A percentile compares a stretch with the other conserved stretches of the same genome.
phyloP scores from a whole-genome alignment of 1,140 invertebrate species.

The Battus philenor region DNA sequence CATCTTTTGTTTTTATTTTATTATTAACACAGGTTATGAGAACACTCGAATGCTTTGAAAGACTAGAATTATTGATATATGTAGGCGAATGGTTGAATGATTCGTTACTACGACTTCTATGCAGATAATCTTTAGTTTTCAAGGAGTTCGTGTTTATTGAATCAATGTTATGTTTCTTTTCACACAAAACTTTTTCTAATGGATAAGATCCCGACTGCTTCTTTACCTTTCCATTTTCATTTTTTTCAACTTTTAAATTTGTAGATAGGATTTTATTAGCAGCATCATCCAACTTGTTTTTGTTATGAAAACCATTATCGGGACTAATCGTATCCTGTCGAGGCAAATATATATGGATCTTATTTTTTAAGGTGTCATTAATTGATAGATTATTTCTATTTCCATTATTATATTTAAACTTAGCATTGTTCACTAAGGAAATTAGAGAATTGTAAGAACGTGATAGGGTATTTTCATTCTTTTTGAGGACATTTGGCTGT shows the following conservation, averaged over 20 bases:
- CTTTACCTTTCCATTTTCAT: too few relatives aligned
- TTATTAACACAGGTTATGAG: constrained; percentile 26
- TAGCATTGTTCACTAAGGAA: not conserved
- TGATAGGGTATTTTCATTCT: not conserved
- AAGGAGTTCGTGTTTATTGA: too few relatives aligned
- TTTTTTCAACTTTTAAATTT: too few relatives aligned
- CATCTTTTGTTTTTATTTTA: constrained; percentile 25
- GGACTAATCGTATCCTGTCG: too few relatives aligned
- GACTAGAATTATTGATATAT: constrained; percentile 19
- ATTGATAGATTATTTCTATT: not conserved
- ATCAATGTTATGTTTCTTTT: too few relatives aligned
- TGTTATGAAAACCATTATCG: too few relatives aligned
- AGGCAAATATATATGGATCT: too few relatives aligned
- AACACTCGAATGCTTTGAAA: constrained; percentile 26
- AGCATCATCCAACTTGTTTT: too few relatives aligned
- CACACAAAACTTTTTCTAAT: too few relatives aligned
- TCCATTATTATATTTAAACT: not conserved
- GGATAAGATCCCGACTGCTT: too few relatives aligned
- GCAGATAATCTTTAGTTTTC: constrained; percentile 3
- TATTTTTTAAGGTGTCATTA: too few relatives aligned
- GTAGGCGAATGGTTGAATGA: constrained; percentile 16
- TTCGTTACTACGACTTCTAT: constrained; percentile 31
- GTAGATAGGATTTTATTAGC: too few relatives aligned
- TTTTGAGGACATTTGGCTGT: not conserved
- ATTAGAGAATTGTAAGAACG: constrained; percentile 6